phyloP scores from a whole-genome alignment of 2,888 invertebrate genomes.

The Neria commutata region DNA sequence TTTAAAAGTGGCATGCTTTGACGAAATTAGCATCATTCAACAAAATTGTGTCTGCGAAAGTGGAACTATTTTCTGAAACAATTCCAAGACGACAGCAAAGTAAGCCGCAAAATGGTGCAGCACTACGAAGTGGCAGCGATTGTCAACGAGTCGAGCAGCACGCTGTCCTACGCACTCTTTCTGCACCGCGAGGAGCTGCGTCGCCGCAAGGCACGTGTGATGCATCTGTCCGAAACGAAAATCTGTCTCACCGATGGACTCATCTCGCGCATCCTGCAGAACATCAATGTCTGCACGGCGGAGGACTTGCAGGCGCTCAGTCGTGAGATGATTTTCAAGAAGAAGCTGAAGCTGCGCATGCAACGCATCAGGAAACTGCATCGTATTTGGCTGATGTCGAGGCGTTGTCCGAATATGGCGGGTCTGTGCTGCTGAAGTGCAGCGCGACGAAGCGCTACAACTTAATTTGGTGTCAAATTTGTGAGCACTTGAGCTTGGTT shows the following conservation, averaged over 20 bases:
- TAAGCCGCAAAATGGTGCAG: no score
- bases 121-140: neutral
- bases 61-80: no score
- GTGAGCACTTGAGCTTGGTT: no score
- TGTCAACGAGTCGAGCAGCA: conserved; percentile 16
- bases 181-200: conserved; percentile 40
- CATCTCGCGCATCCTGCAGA: conserved; percentile 40
- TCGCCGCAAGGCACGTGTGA: conserved; percentile 37
- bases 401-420: no score
- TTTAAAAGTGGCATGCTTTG: no score
- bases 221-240: conserved; percentile 40
- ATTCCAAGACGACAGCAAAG: no score
- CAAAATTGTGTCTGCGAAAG: no score
- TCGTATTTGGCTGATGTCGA: neutral
- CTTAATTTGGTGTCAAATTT: no score
- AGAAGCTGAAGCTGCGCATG: conserved; percentile 35
- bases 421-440: no score
- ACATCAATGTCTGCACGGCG: conserved; percentile 42
- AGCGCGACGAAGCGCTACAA: no score
- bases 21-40: no score
- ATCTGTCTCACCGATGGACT: conserved; percentile 45
- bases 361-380: conserved; percentile 35
- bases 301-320: conserved; percentile 45
- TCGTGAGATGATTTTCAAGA: conserved; percentile 43
- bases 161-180: conserved; percentile 39